These are phyloP conservation scores for Cyclina sinensis DNA, from an alignment of 1,140 invertebrate species.

Conservation along the genomic window DNA sequence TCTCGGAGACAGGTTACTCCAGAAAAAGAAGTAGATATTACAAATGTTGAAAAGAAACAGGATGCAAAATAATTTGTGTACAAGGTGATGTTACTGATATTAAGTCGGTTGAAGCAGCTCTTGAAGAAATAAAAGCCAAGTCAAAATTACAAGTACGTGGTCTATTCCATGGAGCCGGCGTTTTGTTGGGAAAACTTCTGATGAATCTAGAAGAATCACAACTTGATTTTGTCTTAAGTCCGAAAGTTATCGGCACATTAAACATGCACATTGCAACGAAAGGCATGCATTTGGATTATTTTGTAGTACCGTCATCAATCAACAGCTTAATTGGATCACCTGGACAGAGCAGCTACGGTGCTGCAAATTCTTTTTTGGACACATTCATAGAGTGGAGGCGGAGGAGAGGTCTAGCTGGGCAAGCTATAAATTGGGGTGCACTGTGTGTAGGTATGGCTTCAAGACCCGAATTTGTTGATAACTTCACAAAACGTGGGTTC, in stretches of 20 bases:
- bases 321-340: constrained; percentile 62
- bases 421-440: constrained; percentile 71
- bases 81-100: constrained; percentile 65
- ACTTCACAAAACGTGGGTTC: constrained; percentile 41
- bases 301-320: constrained; percentile 69
- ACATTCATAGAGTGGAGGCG: constrained; percentile 61
- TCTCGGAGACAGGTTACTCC: constrained; percentile 67
- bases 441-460: constrained; percentile 61
- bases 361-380: constrained; percentile 69
- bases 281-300: constrained; percentile 51
- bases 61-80: constrained; percentile 65
- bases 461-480: constrained; percentile 30
- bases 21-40: constrained; percentile 64
- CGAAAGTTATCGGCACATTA: constrained; percentile 60
- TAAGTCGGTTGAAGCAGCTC: neutral
- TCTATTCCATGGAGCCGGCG: constrained; percentile 67
- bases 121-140: constrained; percentile 39
- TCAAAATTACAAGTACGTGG: neutral
- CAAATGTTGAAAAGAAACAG: constrained; percentile 43
- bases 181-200: constrained; percentile 31
- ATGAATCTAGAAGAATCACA: constrained; percentile 23
- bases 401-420: constrained; percentile 44
- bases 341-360: constrained; percentile 70
- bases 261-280: constrained; percentile 60
- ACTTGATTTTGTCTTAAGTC: constrained; percentile 43